Evolutionary conservation across 2,888 invertebrate genomes (phyloP), one percentile per base, ranked within the genome.

Genomic region (Cecidostiba fungosa): DNA sequence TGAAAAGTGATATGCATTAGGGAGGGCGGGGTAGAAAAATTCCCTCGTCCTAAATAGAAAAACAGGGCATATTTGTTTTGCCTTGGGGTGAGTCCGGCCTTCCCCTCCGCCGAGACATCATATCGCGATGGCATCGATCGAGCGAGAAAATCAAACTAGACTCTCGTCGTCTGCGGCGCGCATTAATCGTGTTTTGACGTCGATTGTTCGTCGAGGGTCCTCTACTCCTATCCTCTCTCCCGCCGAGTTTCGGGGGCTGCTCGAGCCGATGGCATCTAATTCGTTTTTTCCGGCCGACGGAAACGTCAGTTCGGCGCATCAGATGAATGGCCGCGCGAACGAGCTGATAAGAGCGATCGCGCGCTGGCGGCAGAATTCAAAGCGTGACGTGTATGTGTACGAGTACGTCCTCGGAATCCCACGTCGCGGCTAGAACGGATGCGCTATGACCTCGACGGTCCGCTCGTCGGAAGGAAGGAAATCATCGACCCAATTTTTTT

Each of bases 181-280:
- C 76, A 82, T 82, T 70, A 77, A 82, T 82, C 77, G 77, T 70
- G 29, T 72, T 83, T 83, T 50, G 72, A 72, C 72, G 72, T 59
- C 54, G 50, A 80, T 70, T 80, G 72, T 78, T 29, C 47, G 59
- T 26, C 39, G 43, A n/a, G n/a, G 23, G 29, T 69, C 36, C 12
- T 47, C 26, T 23, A 19, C 26, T 29, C 14, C 26, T 62, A 2
- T 12, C 3, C 10, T 5, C 54, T 10, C n/a, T n/a, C 16, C 6
- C n/a, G 16, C 19, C 5, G 54, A n/a, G 66, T 66, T 66, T 66
- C 10, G 66, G 66, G 66, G 14, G 29, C 26, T 26, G n/a, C 6
- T 6, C 43, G 47, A 29, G 19, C 19, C 70, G 72, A 39, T 43
- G 43, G 3, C 26, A 77, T 76, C 32, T 74, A 80, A 86, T 86